Evolutionary conservation across 2,888 invertebrate species (phyloP).

Genomic region (Drosophila kokeensis): DNA sequence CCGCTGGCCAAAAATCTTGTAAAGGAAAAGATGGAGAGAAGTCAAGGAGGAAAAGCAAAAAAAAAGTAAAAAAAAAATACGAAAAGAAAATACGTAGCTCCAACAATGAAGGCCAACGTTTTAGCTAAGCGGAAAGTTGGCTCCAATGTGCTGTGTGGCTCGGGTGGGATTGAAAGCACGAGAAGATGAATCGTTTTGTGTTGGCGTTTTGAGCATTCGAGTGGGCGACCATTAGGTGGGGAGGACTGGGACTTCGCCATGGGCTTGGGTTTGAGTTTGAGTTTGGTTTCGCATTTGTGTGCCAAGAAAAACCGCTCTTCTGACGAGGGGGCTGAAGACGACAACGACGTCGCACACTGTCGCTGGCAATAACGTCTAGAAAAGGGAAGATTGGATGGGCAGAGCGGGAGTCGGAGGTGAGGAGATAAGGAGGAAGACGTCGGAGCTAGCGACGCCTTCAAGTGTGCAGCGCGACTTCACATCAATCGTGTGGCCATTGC

Average conservation of each 20-base stretch:
- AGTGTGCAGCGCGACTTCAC: conserved; percentile 67
- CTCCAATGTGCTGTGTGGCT: conserved; percentile 38
- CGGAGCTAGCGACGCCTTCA: conserved; percentile 46
- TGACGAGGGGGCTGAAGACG: conserved; percentile 18
- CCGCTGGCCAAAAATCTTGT: conserved; percentile 63
- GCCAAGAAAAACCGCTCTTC: conserved; percentile 55
- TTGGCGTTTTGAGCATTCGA: conserved; percentile 79
- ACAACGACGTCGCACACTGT: conserved; percentile 50
- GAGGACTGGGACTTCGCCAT: conserved; percentile 2
- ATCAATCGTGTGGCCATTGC: conserved; percentile 70
- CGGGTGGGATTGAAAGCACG: conserved; percentile 71
- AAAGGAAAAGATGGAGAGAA: conserved; percentile 39
- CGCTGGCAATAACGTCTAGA: conserved; percentile 57
- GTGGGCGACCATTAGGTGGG: conserved; percentile 55
- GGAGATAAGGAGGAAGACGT: neutral
- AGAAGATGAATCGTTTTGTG: conserved; percentile 84
- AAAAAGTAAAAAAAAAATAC: neutral
- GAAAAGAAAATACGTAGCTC: conserved; percentile 45
- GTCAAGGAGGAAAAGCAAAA: conserved; percentile 6
- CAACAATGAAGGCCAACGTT: conserved; percentile 71
- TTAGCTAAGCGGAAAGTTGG: conserved; percentile 73
- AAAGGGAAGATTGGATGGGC: conserved; percentile 1
- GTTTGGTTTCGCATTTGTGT: conserved; percentile 39
- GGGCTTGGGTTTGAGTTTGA: conserved; percentile 25
- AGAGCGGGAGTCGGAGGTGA: neutral